Percentiles rank a stretch among this genome's conserved stretches.
phyloP scores from a whole-genome alignment of 2,113 vertebrate species.

The Corydoras maculifer region DNA sequence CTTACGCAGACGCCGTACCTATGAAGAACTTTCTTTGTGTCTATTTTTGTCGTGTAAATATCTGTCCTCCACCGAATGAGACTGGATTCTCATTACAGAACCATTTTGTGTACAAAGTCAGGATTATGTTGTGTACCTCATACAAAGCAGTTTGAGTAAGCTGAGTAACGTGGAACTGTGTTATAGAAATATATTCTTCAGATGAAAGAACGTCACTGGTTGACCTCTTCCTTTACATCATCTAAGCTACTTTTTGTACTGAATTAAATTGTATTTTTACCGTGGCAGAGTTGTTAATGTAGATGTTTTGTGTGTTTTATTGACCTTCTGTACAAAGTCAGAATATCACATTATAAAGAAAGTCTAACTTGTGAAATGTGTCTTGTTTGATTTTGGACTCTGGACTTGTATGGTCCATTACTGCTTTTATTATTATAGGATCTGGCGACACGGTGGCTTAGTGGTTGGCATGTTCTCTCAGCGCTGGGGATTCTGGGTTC shows the following conservation, averaged over 20 bases:
- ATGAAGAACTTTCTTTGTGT: neutral
- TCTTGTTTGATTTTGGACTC: constrained; percentile 2
- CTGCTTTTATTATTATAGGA: too few relatives aligned
- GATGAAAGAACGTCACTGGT: constrained; percentile 56
- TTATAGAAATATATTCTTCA: constrained; percentile 28
- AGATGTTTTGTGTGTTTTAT: constrained; percentile 29
- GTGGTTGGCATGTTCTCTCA: too few relatives aligned
- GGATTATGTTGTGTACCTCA: constrained; percentile 35
- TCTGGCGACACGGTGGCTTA: too few relatives aligned
- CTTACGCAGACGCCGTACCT: constrained; percentile 2
- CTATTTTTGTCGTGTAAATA: constrained; percentile 8
- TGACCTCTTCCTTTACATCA: constrained; percentile 53
- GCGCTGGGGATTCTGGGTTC: too few relatives aligned
- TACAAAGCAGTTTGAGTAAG: constrained; percentile 20
- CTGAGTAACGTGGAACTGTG: constrained; percentile 25
- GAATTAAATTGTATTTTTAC: constrained; percentile 17
- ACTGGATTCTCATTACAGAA: constrained; percentile 41
- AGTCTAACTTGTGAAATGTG: neutral
- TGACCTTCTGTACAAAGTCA: constrained; percentile 19
- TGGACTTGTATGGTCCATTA: too few relatives aligned
- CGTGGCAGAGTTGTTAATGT: constrained; percentile 9
- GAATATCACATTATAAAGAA: constrained; percentile 31
- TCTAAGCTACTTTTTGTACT: constrained; percentile 27
- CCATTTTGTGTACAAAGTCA: constrained; percentile 17
- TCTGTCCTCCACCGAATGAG: constrained; percentile 21